Conservation (phyloP, 1,140 invertebrate genomes). For the Cherax destructor region DNA sequence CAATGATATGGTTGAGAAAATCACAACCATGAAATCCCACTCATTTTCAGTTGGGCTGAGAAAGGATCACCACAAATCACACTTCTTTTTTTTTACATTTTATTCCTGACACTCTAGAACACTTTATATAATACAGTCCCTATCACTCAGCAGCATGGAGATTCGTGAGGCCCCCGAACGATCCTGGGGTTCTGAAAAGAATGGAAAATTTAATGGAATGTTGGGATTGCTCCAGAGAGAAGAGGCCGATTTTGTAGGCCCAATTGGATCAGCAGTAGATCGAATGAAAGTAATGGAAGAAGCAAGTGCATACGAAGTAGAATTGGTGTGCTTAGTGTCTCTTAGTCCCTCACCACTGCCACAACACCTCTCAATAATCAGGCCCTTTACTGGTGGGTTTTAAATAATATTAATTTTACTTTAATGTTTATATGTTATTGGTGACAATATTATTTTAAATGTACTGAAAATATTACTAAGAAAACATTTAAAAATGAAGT, state of each 20-base stretch:
- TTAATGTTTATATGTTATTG: no score
- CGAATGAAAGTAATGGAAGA: neutral
- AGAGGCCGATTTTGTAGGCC: conserved; percentile 20
- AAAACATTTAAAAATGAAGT: no score
- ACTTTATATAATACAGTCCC: no score
- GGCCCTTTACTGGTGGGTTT: conserved; percentile 9
- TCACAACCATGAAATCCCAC: no score
- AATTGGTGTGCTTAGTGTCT: neutral
- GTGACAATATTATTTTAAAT: no score
- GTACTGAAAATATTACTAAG: no score
- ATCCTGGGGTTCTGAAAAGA: neutral
- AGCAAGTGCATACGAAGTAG: neutral
- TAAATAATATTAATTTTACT: no score
- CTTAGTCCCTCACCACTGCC: neutral
- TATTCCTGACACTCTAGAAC: no score
- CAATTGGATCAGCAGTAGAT: neutral
- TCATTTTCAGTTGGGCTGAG: no score
- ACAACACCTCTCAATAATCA: neutral
- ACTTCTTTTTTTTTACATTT: no score
- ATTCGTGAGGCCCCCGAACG: conserved; percentile 1
- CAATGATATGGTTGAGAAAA: no score
- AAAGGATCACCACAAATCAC: no score
- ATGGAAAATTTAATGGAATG: neutral
- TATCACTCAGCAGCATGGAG: neutral
- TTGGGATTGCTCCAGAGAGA: conserved; percentile 26